These are phyloP conservation scores for Blennius ocellaris DNA, from an alignment of 2,113 vertebrate genomes.

Conservation along the genomic window DNA sequence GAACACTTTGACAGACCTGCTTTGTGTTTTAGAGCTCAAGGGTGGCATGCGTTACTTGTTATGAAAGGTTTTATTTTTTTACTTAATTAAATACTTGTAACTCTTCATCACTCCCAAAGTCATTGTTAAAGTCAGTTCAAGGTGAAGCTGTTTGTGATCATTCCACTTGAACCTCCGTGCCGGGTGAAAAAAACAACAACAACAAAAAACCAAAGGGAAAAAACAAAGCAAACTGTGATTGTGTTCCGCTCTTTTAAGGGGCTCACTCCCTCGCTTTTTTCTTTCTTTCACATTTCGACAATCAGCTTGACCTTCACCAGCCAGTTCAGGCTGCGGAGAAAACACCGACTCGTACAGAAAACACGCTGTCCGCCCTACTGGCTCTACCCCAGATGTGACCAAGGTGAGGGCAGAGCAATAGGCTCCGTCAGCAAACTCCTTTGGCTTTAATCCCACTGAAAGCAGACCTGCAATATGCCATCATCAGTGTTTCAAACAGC, in stretches of 20 bases:
- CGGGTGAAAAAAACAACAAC: background rate
- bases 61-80: background rate
- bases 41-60: background rate
- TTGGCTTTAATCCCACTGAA: conserved; percentile 49
- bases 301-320: conserved; percentile 54
- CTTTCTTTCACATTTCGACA: conserved; percentile 49
- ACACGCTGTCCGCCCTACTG: conserved; percentile 13
- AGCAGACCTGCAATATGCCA: conserved; percentile 40
- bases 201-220: no score
- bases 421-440: conserved; percentile 55
- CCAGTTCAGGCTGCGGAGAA: conserved; percentile 40
- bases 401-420: conserved; percentile 45
- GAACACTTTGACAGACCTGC: no score
- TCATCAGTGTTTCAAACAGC: conserved; percentile 42
- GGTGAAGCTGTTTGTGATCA: conserved; percentile 41
- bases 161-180: conserved; percentile 46
- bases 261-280: conserved; percentile 27
- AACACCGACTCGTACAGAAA: conserved; percentile 7
- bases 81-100: background rate
- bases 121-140: conserved; percentile 39
- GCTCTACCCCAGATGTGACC: conserved; percentile 46
- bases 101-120: conserved; percentile 23
- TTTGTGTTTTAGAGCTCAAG: background rate
- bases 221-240: conserved; percentile 32
- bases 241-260: conserved; percentile 36